A percentile compares a stretch with the other conserved stretches of the same genome.
Conservation (phyloP, 2,888 invertebrate species). For the Teleiodes luculella region DNA sequence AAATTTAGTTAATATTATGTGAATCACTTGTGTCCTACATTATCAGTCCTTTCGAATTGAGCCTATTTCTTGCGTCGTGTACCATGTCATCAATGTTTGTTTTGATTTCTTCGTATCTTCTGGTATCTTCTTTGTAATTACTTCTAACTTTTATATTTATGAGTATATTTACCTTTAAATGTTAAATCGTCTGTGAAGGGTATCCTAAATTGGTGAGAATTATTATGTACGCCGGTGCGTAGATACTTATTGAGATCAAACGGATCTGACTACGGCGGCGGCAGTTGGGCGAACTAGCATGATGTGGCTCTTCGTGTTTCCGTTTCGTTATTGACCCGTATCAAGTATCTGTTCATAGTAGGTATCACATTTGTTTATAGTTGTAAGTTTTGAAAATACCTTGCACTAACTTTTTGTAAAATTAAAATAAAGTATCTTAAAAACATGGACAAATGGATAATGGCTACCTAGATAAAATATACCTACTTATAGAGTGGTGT, state of each 20-base stretch:
- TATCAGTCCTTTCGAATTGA: too few relatives aligned
- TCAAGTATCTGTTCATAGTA: background rate
- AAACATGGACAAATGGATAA: too few relatives aligned
- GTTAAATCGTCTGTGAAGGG: background rate
- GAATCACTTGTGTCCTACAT: background rate
- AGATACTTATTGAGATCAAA: background rate
- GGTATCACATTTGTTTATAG: too few relatives aligned
- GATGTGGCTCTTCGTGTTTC: constrained; percentile 10
- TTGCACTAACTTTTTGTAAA: too few relatives aligned
- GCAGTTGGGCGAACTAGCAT: background rate
- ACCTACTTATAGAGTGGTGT: too few relatives aligned
- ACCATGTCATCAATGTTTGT: constrained; percentile 76
- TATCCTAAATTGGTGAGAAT: background rate
- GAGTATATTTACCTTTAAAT: background rate
- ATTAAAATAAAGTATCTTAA: too few relatives aligned
- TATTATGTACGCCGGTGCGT: background rate
- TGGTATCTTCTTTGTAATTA: background rate
- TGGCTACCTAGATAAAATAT: too few relatives aligned
- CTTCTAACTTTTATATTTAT: too few relatives aligned
- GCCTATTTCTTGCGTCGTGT: constrained; percentile 48
- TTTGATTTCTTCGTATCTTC: constrained; percentile 54
- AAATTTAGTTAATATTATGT: background rate
- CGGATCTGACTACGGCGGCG: background rate
- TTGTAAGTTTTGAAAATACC: too few relatives aligned
- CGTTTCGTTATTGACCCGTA: background rate